phyloP scores from a whole-genome alignment of 2,888 invertebrate genomes.

The Diarsia brunnea region DNA sequence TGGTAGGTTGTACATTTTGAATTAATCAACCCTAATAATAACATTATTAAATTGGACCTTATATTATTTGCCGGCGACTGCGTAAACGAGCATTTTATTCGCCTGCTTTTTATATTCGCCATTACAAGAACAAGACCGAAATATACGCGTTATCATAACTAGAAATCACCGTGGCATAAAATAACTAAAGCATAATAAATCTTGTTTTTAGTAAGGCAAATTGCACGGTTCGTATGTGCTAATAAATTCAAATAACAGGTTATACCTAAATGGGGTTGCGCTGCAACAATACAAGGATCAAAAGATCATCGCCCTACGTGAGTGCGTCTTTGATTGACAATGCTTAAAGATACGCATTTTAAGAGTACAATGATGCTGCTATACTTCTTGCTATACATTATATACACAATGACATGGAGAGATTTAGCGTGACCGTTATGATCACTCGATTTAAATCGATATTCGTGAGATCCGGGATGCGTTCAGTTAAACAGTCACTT shows the following conservation, averaged over 20 bases:
- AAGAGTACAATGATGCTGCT: constrained; percentile 58
- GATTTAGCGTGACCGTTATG: constrained; percentile 79
- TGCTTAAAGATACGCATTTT: constrained; percentile 67
- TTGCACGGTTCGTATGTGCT: constrained; percentile 56
- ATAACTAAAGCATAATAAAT: constrained; percentile 52
- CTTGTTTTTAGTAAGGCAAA: constrained; percentile 60
- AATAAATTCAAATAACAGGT: constrained; percentile 71
- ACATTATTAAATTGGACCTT: constrained; percentile 7
- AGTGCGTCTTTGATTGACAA: constrained; percentile 74
- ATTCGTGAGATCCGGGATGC: constrained; percentile 79
- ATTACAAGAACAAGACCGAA: constrained; percentile 54
- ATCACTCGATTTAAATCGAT: constrained; percentile 79
- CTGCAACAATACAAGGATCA: constrained; percentile 72
- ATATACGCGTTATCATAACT: constrained; percentile 51
- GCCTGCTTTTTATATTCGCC: constrained; percentile 40
- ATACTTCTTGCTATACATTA: constrained; percentile 53
- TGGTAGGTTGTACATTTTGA: neutral
- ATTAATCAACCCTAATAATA: neutral
- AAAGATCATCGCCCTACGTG: constrained; percentile 74
- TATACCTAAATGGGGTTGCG: constrained; percentile 67
- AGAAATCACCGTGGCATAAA: constrained; percentile 52
- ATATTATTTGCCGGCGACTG: constrained; percentile 31
- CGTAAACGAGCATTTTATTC: constrained; percentile 54
- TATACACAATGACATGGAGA: constrained; percentile 58
- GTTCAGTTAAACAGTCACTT: constrained; percentile 49